Percentiles rank a stretch among this genome's conserved stretches.
Evolutionary conservation across 2,113 vertebrate species (phyloP).

Genomic region (Pipa parva): DNA sequence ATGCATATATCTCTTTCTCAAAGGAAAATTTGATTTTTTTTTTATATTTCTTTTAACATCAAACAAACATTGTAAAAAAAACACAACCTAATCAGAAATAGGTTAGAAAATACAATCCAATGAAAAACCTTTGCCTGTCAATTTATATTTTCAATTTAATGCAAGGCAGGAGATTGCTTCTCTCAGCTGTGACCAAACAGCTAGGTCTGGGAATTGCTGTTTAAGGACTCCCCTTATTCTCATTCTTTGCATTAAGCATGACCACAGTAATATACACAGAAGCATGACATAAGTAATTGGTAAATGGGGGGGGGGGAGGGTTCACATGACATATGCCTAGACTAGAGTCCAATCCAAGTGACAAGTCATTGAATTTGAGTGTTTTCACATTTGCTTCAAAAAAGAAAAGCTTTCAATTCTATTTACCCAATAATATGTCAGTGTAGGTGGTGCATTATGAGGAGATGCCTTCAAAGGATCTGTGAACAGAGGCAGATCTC

Average conservation of each 20-base stretch:
- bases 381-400: no score
- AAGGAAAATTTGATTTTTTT: background rate
- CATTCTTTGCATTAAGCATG: background rate
- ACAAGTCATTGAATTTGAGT: no score
- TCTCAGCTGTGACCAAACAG: slow-evolving; percentile 8
- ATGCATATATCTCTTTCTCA: slow-evolving; percentile 2
- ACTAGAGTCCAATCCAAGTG: no score
- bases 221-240: slow-evolving; percentile 18
- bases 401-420: no score
- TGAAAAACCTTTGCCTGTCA: slow-evolving; percentile 22
- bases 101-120: slow-evolving; percentile 19
- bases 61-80: slow-evolving; percentile 3
- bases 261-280: slow-evolving; percentile 5
- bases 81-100: slow-evolving; percentile 17
- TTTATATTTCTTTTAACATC: slow-evolving; percentile 6
- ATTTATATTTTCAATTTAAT: slow-evolving; percentile 31
- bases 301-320: slow-evolving; percentile 14
- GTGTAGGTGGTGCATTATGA: no score
- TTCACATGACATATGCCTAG: no score
- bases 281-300: slow-evolving; percentile 16
- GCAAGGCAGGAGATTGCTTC: slow-evolving; percentile 30
- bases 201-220: slow-evolving; percentile 21
- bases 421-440: no score
- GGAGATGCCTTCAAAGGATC: no score
- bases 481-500: no score